These are phyloP conservation scores for Heteromurus nitidus DNA, from an alignment of 2,888 invertebrate genomes.

Conservation along the genomic window DNA sequence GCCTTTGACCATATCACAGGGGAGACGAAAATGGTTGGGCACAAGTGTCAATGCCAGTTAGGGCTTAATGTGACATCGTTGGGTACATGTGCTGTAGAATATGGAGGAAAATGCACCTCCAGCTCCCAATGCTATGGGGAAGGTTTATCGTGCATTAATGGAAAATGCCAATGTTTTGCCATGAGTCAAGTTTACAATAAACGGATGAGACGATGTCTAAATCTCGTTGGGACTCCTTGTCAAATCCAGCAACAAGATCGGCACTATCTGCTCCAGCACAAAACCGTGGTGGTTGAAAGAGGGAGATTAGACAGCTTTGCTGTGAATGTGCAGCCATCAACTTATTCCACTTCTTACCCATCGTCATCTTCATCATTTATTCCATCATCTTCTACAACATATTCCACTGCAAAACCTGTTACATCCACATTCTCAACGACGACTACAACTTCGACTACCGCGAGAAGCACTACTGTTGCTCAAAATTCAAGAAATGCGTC, in stretches of 20 bases:
- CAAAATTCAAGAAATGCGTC: slow-evolving; percentile 43
- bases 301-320: neutral
- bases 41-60: slow-evolving; percentile 54
- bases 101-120: slow-evolving; percentile 59
- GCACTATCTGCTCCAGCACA: neutral
- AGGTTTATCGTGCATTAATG: slow-evolving; percentile 58
- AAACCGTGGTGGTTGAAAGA: neutral
- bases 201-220: slow-evolving; percentile 52
- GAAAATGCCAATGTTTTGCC: slow-evolving; percentile 66
- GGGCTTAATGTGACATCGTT: slow-evolving; percentile 60
- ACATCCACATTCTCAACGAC: slow-evolving; percentile 11
- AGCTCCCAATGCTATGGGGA: slow-evolving; percentile 61
- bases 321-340: no score
- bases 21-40: slow-evolving; percentile 62
- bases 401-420: neutral
- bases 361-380: slow-evolving; percentile 37
- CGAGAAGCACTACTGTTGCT: neutral
- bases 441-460: neutral
- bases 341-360: no score
- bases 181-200: slow-evolving; percentile 63
- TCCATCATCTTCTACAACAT: neutral
- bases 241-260: slow-evolving; percentile 24
- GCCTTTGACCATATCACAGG: slow-evolving; percentile 60
- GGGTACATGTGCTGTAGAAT: slow-evolving; percentile 63
- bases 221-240: slow-evolving; percentile 65